These are phyloP conservation scores for Dasyprocta punctata DNA, from an alignment of 2,113 vertebrate genomes.

Conservation along the genomic window DNA sequence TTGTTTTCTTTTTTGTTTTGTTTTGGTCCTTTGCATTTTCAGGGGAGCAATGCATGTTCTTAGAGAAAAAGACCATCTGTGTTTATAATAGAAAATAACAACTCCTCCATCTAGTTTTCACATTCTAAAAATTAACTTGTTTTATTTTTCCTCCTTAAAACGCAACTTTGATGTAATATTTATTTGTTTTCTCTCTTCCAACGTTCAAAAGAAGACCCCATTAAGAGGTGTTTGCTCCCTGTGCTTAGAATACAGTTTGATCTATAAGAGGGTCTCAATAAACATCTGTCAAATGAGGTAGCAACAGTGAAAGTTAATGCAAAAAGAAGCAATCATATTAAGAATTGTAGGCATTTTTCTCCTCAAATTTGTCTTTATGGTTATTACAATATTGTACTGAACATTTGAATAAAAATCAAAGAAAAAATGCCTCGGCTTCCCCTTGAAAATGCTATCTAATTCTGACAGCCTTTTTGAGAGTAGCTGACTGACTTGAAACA, in stretches of 20 bases:
- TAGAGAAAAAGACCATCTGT: not conserved
- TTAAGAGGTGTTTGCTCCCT: not conserved
- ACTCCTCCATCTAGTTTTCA: not conserved
- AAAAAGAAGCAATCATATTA: slow-evolving; percentile 15
- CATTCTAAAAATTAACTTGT: not conserved
- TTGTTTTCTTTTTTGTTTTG: too few relatives aligned
- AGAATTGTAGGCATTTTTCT: not conserved
- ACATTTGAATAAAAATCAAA: slow-evolving; percentile 7
- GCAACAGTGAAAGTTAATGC: slow-evolving; percentile 6
- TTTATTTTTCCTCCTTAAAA: slow-evolving; percentile 37
- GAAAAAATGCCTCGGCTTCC: slow-evolving; percentile 27
- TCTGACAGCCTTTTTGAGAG: slow-evolving; percentile 29
- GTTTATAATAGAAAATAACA: not conserved
- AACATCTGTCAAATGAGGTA: slow-evolving; percentile 15
- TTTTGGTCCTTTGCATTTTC: slow-evolving; percentile 8
- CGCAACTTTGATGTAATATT: not conserved
- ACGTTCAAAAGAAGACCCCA: not conserved
- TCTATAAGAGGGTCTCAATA: not conserved
- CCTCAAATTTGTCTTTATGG: not conserved
- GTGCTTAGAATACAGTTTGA: not conserved
- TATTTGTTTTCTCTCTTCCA: not conserved
- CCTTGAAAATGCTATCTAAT: slow-evolving; percentile 3
- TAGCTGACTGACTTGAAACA: slow-evolving; percentile 34
- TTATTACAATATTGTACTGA: not conserved
- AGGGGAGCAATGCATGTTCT: not conserved